Base-by-base conservation (phyloP, 2,797 vertebrate genomes). In the Melanotaenia nigrans region DNA sequence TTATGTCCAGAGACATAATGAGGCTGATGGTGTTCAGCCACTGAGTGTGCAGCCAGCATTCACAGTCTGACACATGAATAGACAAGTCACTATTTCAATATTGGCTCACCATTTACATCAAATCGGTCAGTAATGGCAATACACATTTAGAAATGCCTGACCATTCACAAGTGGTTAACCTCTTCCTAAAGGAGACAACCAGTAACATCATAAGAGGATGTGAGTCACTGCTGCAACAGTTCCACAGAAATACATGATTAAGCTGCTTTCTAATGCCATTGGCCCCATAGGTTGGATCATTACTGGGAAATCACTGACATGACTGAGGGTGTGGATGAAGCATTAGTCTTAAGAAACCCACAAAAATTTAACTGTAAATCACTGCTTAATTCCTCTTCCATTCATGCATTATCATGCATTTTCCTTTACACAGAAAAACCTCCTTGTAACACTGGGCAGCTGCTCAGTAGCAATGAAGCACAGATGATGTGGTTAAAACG, bases 71-170 rank as follows among this genome's bases (percentile, higher is more conserved):
- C 78, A 79, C 85, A 89, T 82, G 85, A 38, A 79, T 76, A 85
- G 88, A 88, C 85, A 87, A 78, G 81, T 56, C 25, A 73, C 78
- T 75, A 61, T 71, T 87, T 87, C 72, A 89, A 92, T 89, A 88
- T 87, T 90, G 72, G 75, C 68, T 64, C 56, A 69, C 77, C 71
- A 75, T 86, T 85, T 81, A 77, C 84, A 85, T 85, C 18, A 78
- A 73, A 85, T 87, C 22, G 45, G 65, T 73, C 79, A 56, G 72
- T 75, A 70, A 87, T 64, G 55, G 71, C 35, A 56, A 24, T 28
- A 69, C 65, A 71, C 42, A 73, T 82, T 86, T 82, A 79, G 70
- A 68, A 69, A 78, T 61, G 49, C 54, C 79, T 70, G 75, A 74
- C 69, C 61, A 28, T 65, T 72, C 63, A 28, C 25, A 64, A 65